Base-by-base conservation (phyloP, 2,113 vertebrate genomes). In the Otocyon megalotis region DNA sequence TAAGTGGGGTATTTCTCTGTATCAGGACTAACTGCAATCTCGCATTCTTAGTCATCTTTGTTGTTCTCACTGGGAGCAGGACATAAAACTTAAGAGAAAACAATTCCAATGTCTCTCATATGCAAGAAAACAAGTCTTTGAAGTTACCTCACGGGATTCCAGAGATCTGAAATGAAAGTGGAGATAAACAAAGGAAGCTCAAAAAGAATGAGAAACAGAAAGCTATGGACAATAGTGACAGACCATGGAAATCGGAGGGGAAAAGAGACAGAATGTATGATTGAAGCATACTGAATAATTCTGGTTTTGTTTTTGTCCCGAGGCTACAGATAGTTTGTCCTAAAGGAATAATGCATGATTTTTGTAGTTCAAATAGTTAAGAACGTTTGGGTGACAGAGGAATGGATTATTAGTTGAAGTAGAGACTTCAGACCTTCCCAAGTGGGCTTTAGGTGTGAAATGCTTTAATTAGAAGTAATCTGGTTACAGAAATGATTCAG, bases 201-300 rank as follows among this genome's bases (percentile, higher is more conserved):
- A 28, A 54, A 93, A 89, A 62, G 19, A 79, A 8, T n/a, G 79
- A 79, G 37, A 63, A n/a, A 82, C 58, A 88, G 54, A 94, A 77
- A 89, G 26, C n/a, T 11, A 16, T 30, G 16, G 71, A 96, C 71
- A 63, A 50, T 53, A 37, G 67, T 89, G 85, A 81, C 65, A 93
- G 86, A 43, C 32, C 43, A 62, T 84, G 93, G 28, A 94, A 94
- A 87, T 2, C 8, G 24, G 28, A 19, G 37, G n/a, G 1, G 1
- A 16, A 69, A 89, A 79, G 65, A 95, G 60, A 94, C 32, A 43
- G 37, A 77, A 79, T 82, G 82, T 88, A 69, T 91, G 65, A 91
- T 48, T 62, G 79, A 97, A 89, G 62, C 30, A 82, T 32, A 74
- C 37, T 88, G 37, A 94, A 79, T 80, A 79, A 95, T 93, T 96